Evolutionary conservation across 2,797 vertebrate species (phyloP), one percentile per base, ranked within the genome.

Genomic region (Coregonus ussuriensis): DNA sequence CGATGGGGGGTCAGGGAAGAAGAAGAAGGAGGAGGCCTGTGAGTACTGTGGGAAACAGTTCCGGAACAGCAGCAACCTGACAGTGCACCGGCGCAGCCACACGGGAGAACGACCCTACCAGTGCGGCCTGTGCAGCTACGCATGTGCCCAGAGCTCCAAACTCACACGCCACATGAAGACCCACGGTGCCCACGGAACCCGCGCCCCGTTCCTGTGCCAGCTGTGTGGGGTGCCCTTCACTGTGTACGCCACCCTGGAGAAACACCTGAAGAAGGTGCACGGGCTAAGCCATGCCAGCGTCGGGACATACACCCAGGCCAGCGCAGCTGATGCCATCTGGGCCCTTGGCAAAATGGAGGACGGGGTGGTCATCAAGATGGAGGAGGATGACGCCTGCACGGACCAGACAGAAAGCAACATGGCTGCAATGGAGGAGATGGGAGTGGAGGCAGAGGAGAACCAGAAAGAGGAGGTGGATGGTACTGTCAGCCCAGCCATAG

Each of bases 101-200:
- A 97, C 96, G 0, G 96, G 96, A 0, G 96, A 97, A 67, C 91
- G 96, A n/a, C 96, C 96, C 0, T 97, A 97, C 68, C 88, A 93
- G 79, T 96, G 96, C 0, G 93, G 94, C 81, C 93, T 96, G 63
- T 97, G 96, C 85, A 92, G 91, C 86, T 97, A 96, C 0, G 94
- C 96, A 82, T 97, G 96, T 0, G 95, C 96, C 0, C 96, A 97
- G 91, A 96, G 95, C 80, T 96, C 96, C 75, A 96, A 96, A 82
- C 82, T 97, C 6, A 97, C 95, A 0, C 94, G 96, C 47, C 96
- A 97, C 90, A 96, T 96, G 95, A 96, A 96, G 89, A 96, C 95
- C 0, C 96, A 97, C 15, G 95, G 94, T 0, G 90, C 87, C 66
- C 88, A 91, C n/a, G 91, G 94, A 1, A 82, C 93, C 25, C 90